Evolutionary conservation across 2,888 invertebrate genomes (phyloP).

Genomic region (Napeogenes inachia): DNA sequence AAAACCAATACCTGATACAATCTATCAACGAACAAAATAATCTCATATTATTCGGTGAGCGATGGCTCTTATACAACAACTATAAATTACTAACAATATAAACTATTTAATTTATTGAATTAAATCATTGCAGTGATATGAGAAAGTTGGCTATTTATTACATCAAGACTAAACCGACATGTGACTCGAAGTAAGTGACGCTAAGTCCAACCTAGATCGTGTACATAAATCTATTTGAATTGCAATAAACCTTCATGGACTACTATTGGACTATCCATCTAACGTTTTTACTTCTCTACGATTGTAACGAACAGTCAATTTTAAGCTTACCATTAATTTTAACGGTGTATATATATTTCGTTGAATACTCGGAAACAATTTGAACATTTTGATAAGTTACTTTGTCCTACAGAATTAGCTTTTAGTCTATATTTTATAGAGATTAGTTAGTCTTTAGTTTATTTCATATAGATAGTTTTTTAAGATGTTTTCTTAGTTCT

Average conservation of each 20-base stretch:
- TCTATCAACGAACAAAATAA: constrained; percentile 16
- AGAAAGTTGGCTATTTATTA: constrained; percentile 6
- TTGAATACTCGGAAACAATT: too few relatives aligned
- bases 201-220: constrained; percentile 14
- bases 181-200: constrained; percentile 18
- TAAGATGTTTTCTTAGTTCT: too few relatives aligned
- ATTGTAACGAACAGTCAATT: too few relatives aligned
- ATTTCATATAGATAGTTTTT: too few relatives aligned
- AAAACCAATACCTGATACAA: constrained; percentile 24
- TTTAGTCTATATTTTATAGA: too few relatives aligned
- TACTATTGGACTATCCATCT: neutral
- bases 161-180: constrained; percentile 16
- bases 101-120: neutral
- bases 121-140: neutral
- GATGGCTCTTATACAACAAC: constrained; percentile 3
- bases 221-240: constrained; percentile 21
- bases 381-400: too few relatives aligned
- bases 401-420: too few relatives aligned
- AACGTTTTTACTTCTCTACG: too few relatives aligned
- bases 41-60: constrained; percentile 12
- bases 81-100: neutral
- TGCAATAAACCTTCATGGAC: constrained; percentile 16
- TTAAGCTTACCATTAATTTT: too few relatives aligned
- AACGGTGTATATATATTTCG: too few relatives aligned
- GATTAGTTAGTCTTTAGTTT: too few relatives aligned